Evolutionary conservation across 2,797 vertebrate genomes (phyloP).

Genomic region (Merluccius polli): DNA sequence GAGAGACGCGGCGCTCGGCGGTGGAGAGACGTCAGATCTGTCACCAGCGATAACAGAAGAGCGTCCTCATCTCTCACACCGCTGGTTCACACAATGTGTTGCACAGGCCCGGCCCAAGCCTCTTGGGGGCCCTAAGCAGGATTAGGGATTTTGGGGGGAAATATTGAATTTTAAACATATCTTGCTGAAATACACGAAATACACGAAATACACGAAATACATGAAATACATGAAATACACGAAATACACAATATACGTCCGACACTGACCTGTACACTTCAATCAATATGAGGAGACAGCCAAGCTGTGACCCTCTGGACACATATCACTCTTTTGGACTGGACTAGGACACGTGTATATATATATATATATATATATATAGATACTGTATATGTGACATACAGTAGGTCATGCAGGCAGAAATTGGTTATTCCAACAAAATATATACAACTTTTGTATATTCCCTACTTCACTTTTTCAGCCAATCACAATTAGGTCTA

Average conservation of each 20-base stretch:
- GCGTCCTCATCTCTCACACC: conserved; percentile 53
- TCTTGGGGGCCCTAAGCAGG: too few relatives aligned
- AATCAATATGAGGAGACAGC: neutral
- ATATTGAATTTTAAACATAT: neutral
- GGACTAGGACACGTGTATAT: conserved; percentile 52
- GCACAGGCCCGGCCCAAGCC: too few relatives aligned
- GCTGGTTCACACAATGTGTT: neutral
- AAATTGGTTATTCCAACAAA: too few relatives aligned
- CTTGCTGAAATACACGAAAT: neutral
- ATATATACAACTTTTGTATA: neutral
- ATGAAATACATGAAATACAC: too few relatives aligned
- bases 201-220: too few relatives aligned
- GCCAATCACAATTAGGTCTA: neutral
- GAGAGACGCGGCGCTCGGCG: conserved; percentile 48
- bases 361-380: neutral
- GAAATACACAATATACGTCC: too few relatives aligned
- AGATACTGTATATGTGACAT: neutral
- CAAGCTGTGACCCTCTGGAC: conserved; percentile 23
- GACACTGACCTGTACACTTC: neutral
- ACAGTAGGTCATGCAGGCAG: too few relatives aligned
- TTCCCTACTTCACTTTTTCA: neutral
- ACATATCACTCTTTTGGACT: conserved; percentile 55
- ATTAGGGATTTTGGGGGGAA: neutral
- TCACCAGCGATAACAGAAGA: conserved; percentile 54
- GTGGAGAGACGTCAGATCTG: conserved; percentile 63